phyloP scores from a whole-genome alignment of 30 jellyfish, hydroid and myxozoan species.

The Phacellophora camtschatica region DNA sequence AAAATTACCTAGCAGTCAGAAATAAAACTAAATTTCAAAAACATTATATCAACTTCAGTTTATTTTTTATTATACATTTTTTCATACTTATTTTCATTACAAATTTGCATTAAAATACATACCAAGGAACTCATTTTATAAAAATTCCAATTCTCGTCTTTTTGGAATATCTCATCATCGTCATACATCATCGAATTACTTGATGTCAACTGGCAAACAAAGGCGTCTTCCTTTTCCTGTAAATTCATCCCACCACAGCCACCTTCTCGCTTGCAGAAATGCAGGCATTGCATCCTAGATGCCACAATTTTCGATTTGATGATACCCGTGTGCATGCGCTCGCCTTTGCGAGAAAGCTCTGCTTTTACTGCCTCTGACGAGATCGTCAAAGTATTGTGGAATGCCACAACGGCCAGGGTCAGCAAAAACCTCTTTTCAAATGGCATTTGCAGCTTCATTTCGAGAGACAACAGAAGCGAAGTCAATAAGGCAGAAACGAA shows the following conservation, averaged over 20 bases:
- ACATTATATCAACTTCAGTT: too few relatives aligned
- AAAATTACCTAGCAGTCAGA: too few relatives aligned
- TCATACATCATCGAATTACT: neutral
- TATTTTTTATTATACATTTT: too few relatives aligned
- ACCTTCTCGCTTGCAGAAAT: neutral
- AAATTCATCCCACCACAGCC: conserved; percentile 32
- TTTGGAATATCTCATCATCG: neutral
- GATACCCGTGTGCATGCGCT: neutral
- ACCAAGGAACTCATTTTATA: neutral
- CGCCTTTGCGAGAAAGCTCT: neutral
- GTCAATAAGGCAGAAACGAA: too few relatives aligned
- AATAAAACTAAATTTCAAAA: too few relatives aligned
- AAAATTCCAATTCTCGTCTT: conserved; percentile 18
- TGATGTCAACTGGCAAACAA: conserved; percentile 22
- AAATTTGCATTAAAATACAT: neutral
- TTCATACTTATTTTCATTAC: too few relatives aligned
- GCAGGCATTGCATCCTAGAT: conserved; percentile 32
- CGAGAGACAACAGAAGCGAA: too few relatives aligned
- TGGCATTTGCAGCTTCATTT: too few relatives aligned
- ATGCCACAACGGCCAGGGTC: too few relatives aligned
- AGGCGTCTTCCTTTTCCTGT: neutral
- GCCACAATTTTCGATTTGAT: neutral
- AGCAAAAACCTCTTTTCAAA: too few relatives aligned
- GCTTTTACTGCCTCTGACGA: conserved; percentile 1
- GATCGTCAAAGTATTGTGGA: neutral